A percentile compares a stretch with the other conserved stretches of the same genome.
Evolutionary conservation across 2,113 vertebrate genomes (phyloP).

Genomic region (Psittacus erithacus): DNA sequence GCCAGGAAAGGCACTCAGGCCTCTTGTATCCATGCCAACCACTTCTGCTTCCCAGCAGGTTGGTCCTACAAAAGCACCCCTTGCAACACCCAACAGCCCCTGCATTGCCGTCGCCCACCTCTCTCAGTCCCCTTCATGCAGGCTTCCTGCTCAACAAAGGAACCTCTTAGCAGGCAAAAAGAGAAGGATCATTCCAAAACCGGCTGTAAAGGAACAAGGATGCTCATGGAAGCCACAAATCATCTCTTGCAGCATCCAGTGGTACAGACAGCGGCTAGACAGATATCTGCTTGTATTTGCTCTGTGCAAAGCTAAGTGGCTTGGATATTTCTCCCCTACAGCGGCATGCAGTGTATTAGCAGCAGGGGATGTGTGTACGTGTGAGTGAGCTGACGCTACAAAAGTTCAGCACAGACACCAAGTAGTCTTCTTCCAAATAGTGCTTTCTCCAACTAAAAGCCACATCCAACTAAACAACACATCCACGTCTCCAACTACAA

Average conservation of each 20-base stretch:
- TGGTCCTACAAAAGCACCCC: neutral
- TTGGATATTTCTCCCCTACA: neutral
- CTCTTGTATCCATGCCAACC: neutral
- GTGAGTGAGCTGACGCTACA: neutral
- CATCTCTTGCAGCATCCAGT: neutral
- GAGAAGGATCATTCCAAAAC: fast-evolving
- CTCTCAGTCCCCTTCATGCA: neutral
- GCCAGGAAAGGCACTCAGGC: neutral
- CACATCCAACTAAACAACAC: too few relatives aligned
- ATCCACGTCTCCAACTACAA: too few relatives aligned
- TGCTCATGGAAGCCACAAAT: neutral
- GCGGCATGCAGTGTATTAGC: fast-evolving
- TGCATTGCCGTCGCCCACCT: fast-evolving
- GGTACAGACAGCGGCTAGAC: neutral
- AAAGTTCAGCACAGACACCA: neutral
- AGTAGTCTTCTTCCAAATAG: neutral
- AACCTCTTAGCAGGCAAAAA: neutral
- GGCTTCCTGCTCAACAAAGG: too few relatives aligned
- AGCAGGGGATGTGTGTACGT: fast-evolving
- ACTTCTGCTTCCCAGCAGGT: neutral
- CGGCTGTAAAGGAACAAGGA: neutral
- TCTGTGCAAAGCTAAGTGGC: neutral
- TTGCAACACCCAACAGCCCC: neutral
- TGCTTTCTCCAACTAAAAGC: neutral
- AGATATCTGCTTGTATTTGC: neutral